Percentiles rank a stretch among this genome's conserved stretches.
phyloP scores from a whole-genome alignment of 2,888 invertebrate genomes.

The Onthophagus sagittarius region DNA sequence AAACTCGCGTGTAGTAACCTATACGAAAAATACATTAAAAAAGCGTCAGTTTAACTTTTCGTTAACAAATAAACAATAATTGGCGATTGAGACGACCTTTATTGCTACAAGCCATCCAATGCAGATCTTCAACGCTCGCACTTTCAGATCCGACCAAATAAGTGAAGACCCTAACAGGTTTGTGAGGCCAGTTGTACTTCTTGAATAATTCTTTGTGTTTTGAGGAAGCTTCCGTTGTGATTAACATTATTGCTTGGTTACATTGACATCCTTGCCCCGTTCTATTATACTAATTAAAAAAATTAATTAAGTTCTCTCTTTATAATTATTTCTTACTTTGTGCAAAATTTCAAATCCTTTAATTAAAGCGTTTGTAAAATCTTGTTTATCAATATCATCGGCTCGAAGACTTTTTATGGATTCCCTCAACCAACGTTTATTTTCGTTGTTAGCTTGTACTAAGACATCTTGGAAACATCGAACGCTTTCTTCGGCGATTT shows the following conservation, averaged over 20 bases:
- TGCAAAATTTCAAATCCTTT: slow-evolving; percentile 89
- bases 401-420: slow-evolving; percentile 70
- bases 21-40: slow-evolving; percentile 28
- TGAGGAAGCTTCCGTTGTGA: slow-evolving; percentile 88
- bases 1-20: slow-evolving; percentile 90
- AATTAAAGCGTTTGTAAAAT: slow-evolving; percentile 88
- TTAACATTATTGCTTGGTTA: slow-evolving; percentile 96
- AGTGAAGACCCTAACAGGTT: slow-evolving; percentile 93
- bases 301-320: slow-evolving; percentile 6
- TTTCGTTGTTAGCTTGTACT: slow-evolving; percentile 83
- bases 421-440: slow-evolving; percentile 74
- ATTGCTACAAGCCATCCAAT: slow-evolving; percentile 95
- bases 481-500: slow-evolving; percentile 77
- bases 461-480: slow-evolving; percentile 87
- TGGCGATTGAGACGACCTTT: slow-evolving; percentile 64
- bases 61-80: not conserved
- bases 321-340: slow-evolving; percentile 69
- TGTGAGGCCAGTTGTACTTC: slow-evolving; percentile 87
- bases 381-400: slow-evolving; percentile 67
- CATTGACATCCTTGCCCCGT: slow-evolving; percentile 87
- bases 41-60: too few relatives aligned
- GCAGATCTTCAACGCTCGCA: slow-evolving; percentile 77
- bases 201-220: slow-evolving; percentile 61
- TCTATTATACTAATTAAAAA: slow-evolving; percentile 64
- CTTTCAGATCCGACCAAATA: slow-evolving; percentile 94